phyloP scores from a whole-genome alignment of 2,113 vertebrate species.

The Barbus barbus region DNA sequence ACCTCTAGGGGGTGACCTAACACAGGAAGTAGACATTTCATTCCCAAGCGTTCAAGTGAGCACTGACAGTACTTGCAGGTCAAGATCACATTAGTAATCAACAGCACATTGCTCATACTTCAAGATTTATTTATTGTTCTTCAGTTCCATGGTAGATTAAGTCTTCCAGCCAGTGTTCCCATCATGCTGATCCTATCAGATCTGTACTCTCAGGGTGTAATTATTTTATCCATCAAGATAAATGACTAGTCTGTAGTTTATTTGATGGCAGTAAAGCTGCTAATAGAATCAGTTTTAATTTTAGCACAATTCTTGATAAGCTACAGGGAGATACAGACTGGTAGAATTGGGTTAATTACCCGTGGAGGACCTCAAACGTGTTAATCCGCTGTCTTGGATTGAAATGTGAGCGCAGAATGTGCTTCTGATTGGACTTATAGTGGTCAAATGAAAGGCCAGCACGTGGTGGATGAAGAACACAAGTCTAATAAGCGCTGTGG shows the following conservation, averaged over 20 bases:
- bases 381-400: constrained; percentile 25
- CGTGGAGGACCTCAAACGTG: constrained; percentile 53
- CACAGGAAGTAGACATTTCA: background rate
- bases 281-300: constrained; percentile 67
- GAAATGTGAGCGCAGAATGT: constrained; percentile 44
- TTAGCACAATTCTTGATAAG: constrained; percentile 63
- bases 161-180: background rate
- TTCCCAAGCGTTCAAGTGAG: background rate
- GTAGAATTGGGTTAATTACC: constrained; percentile 65
- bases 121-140: background rate
- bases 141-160: background rate
- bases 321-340: constrained; percentile 47
- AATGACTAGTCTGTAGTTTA: background rate
- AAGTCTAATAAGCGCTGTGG: background rate
- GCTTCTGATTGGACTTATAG: constrained; percentile 4
- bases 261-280: constrained; percentile 35
- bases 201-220: background rate
- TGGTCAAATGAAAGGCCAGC: background rate
- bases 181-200: background rate
- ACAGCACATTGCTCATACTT: background rate
- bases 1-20: background rate
- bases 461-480: background rate
- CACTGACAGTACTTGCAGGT: background rate
- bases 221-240: background rate
- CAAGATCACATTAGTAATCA: background rate